phyloP scores from a whole-genome alignment of 2,113 vertebrate genomes.

The Rousettus leschenaultii region DNA sequence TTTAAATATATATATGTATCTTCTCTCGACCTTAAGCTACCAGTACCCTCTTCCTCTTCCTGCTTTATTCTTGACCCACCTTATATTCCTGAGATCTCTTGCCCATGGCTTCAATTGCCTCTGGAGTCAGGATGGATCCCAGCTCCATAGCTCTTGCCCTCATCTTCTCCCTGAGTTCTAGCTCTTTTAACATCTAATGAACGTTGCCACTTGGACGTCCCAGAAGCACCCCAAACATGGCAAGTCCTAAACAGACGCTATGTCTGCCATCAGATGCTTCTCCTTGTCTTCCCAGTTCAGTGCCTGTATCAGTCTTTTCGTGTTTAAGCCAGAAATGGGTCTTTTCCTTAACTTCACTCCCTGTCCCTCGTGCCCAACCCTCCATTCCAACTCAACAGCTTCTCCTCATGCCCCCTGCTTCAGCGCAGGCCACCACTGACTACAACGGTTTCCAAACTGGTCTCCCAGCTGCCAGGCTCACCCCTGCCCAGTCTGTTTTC shows the following conservation, averaged over 20 bases:
- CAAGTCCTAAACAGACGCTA: neutral
- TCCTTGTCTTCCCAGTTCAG: neutral
- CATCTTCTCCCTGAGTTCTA: accelerated
- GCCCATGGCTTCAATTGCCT: neutral
- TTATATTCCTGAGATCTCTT: neutral
- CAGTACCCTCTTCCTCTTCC: neutral
- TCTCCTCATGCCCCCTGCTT: neutral
- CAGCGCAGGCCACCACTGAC: neutral
- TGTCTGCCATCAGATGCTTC: neutral
- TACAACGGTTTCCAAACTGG: neutral
- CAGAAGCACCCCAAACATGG: neutral
- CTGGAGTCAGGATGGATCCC: neutral
- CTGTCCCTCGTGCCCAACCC: too few relatives aligned
- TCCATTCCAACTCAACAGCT: neutral
- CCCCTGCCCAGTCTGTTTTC: neutral
- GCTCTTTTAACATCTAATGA: neutral
- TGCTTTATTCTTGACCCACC: neutral
- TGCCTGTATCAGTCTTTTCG: accelerated
- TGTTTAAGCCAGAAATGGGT: neutral
- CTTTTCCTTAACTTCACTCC: neutral
- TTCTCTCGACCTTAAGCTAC: neutral
- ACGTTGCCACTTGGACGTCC: too few relatives aligned
- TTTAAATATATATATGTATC: too few relatives aligned
- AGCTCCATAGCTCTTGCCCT: neutral
- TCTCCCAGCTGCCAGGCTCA: neutral